These are phyloP conservation scores for Pseudocheirus occidentalis DNA, from an alignment of 2,797 vertebrate species.

Conservation along the genomic window DNA sequence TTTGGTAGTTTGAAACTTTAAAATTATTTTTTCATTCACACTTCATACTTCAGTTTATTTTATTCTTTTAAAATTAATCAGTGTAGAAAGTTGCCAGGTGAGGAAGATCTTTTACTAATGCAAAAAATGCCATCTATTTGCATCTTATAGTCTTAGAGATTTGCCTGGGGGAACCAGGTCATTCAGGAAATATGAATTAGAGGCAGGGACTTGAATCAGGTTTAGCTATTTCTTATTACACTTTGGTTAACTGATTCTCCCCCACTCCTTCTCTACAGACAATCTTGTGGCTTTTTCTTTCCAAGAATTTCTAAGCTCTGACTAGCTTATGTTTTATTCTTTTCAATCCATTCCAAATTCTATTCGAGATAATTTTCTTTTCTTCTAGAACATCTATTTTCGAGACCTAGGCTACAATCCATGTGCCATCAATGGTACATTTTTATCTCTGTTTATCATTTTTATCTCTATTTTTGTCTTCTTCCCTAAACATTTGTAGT, in stretches of 20 bases:
- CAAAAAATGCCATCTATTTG: not conserved
- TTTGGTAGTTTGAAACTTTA: not conserved
- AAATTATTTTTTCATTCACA: not conserved
- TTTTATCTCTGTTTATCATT: too few relatives aligned
- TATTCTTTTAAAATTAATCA: not conserved
- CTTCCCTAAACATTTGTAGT: conserved; percentile 22
- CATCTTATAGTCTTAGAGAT: not conserved
- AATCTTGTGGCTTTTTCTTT: conserved; percentile 30
- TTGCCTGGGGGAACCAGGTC: not conserved
- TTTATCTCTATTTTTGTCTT: conserved; percentile 20
- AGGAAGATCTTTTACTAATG: not conserved
- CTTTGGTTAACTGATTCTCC: conserved; percentile 15
- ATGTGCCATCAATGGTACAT: not conserved
- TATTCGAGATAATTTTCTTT: not conserved
- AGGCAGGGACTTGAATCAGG: not conserved
- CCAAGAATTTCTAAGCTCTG: conserved; percentile 9
- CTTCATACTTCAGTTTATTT: not conserved
- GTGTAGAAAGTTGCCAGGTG: not conserved
- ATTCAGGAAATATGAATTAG: not conserved
- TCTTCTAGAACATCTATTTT: not conserved
- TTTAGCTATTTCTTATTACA: not conserved
- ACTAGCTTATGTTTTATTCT: conserved; percentile 8
- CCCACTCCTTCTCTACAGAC: not conserved
- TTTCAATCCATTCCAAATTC: not conserved
- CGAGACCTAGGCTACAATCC: not conserved